Evolutionary conservation across 2,888 invertebrate species (phyloP), one percentile per base, ranked within the genome.

Genomic region (Chromoteleia sp.): DNA sequence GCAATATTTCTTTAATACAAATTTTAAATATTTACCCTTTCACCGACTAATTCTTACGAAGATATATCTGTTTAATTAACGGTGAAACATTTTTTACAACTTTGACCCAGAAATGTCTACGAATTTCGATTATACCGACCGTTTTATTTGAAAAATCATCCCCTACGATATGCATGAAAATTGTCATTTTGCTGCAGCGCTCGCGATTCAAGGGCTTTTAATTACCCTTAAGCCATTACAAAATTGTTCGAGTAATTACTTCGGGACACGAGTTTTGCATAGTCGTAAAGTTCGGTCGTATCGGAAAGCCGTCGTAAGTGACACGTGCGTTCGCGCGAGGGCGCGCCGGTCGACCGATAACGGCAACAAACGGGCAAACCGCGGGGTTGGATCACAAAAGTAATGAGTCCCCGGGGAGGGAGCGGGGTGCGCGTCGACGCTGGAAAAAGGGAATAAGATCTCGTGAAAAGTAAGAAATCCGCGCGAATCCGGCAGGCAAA

Each of bases 391-490:
- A 54, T 48, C 12, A 15, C 54, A 39, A 25, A 65, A 63, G 45
- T 58, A 65, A 65, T 48, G 65, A 75, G 50, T 41, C 43, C 3
- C 15, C 15, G 43, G 29, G n/a, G 43, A 8, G 14, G 7, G n/a
- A 21, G 15, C 14, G 54, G 12, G 10, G 33, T 10, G 25, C 54
- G 7, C 17, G 71, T 39, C 19, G 25, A 43, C 41, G 7, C 19
- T 29, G 67, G 1, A 17, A 67, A 43, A 41, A n/a, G 41, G 25
- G 65, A 59, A 14, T 17, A 12, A 43, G 25, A 68, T 70, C 30
- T 52, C 8, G 45, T 36, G 41, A 36, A 12, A 67, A 59, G 56
- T 70, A 67, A 65, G 58, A 75, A 67, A 75, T 67, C 56, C 41
- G 65, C 58, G 65, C 39, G 65, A 36, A 61, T n/a, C n/a, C 15